Conservation (phyloP, 2,113 vertebrate species). For the Bufo gargarizans region DNA sequence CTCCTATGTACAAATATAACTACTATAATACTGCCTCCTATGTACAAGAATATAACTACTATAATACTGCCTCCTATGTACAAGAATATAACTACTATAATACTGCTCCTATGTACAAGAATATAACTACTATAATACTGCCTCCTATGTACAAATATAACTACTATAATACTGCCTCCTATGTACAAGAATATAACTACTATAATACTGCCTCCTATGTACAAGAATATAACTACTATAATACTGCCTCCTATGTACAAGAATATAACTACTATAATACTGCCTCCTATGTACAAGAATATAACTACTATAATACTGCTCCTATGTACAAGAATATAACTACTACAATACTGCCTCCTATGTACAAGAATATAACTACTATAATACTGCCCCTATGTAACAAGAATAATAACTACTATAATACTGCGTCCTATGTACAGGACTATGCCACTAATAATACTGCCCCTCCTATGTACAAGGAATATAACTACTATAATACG, state of each 20-base stretch:
- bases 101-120: neutral
- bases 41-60: neutral
- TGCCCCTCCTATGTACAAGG: neutral
- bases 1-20: neutral
- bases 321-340: conserved; percentile 9
- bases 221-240: conserved; percentile 8
- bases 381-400: too few relatives aligned
- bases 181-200: neutral
- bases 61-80: neutral
- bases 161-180: conserved; percentile 4
- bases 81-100: conserved; percentile 6
- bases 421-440: too few relatives aligned
- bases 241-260: neutral
- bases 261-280: conserved; percentile 14
- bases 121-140: conserved; percentile 8
- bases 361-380: too few relatives aligned
- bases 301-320: conserved; percentile 17
- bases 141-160: neutral
- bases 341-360: neutral
- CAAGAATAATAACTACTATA: too few relatives aligned
- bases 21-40: conserved; percentile 14
- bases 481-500: conserved; percentile 13
- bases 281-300: neutral
- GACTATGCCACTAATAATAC: too few relatives aligned
- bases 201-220: conserved; percentile 16